A percentile compares a stretch with the other conserved stretches of the same genome.
phyloP scores from a whole-genome alignment of 2,797 vertebrate species.

The Pangasius sanitwongsei region DNA sequence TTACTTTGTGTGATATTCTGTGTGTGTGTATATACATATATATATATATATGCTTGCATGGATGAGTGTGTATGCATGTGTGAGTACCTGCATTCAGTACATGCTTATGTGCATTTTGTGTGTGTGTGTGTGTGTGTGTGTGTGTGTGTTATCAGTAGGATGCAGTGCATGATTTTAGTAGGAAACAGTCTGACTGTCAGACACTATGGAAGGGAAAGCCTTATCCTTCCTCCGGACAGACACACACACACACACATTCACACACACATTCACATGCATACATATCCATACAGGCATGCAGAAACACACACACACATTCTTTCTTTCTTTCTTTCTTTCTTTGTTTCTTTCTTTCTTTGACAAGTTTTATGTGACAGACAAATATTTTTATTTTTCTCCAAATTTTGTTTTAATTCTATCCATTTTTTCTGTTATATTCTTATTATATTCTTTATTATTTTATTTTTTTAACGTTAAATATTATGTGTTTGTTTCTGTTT shows the following conservation, averaged over 20 bases:
- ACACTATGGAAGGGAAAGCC: constrained; percentile 48
- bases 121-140: constrained; percentile 10
- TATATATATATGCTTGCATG: no score
- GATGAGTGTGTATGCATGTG: constrained; percentile 5
- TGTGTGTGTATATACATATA: neutral
- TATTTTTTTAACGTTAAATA: neutral
- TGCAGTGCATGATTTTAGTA: constrained; percentile 45
- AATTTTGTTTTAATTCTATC: neutral
- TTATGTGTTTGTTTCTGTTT: neutral
- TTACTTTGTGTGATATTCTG: neutral
- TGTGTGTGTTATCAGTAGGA: constrained; percentile 54
- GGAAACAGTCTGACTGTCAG: constrained; percentile 38
- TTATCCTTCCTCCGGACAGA: constrained; percentile 53
- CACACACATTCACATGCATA: neutral
- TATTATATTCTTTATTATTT: neutral
- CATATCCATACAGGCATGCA: neutral
- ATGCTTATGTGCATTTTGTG: neutral
- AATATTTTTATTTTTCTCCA: neutral
- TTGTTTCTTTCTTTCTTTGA: neutral
- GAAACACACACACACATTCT: neutral
- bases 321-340: neutral
- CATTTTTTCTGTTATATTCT: neutral
- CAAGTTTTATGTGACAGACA: neutral
- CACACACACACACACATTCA: neutral
- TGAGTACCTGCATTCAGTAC: neutral